Evolutionary conservation across 2,113 vertebrate species (phyloP).

Genomic region (Microtus montanus): DNA sequence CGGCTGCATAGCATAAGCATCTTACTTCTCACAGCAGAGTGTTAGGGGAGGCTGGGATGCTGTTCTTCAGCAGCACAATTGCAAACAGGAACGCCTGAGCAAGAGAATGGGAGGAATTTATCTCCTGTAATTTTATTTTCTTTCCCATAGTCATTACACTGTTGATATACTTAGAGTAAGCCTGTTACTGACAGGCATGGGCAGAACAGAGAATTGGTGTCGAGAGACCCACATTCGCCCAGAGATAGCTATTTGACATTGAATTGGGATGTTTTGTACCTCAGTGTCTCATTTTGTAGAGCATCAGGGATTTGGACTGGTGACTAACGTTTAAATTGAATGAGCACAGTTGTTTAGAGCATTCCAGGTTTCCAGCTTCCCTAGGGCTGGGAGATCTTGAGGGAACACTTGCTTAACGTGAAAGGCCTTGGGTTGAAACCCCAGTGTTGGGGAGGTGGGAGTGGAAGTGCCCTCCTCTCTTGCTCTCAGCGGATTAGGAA

Average conservation of each 20-base stretch:
- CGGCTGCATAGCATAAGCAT: background rate
- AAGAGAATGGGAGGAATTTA: background rate
- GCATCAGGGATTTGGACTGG: constrained; percentile 24
- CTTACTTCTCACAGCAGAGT: background rate
- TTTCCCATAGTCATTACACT: constrained; percentile 4
- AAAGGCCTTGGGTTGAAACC: background rate
- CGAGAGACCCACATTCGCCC: background rate
- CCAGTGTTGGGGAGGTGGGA: background rate
- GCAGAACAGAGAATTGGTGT: background rate
- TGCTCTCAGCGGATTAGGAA: constrained; percentile 8
- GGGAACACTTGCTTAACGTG: background rate
- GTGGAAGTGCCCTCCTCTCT: background rate
- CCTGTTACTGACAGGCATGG: background rate
- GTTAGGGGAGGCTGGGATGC: constrained; percentile 27
- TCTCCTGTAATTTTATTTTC: background rate
- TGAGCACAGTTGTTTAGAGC: background rate
- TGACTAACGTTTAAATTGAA: background rate
- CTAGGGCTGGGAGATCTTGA: background rate
- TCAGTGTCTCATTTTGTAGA: constrained; percentile 6
- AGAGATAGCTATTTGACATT: constrained; percentile 14
- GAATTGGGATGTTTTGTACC: background rate
- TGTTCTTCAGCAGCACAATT: background rate
- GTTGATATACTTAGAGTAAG: constrained; percentile 21
- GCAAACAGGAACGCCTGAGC: background rate
- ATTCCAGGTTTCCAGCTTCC: background rate